Evolutionary conservation across 2,113 vertebrate species (phyloP).

Genomic region (Procavia capensis): DNA sequence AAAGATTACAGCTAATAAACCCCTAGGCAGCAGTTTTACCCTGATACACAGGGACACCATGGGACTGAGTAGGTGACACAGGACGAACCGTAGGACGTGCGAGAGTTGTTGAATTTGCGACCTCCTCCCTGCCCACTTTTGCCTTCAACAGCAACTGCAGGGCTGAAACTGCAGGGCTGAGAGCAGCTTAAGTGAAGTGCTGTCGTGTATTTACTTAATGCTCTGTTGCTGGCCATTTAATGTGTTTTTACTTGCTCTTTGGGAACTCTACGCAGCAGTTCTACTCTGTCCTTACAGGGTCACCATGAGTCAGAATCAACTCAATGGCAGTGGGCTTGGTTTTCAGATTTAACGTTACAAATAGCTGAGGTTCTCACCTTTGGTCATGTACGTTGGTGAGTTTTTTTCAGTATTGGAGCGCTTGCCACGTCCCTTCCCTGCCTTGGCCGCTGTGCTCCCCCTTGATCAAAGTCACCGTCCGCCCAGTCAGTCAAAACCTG

Average conservation of each 20-base stretch:
- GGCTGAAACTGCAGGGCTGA: conserved; percentile 15
- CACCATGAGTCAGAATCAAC: too few relatives aligned
- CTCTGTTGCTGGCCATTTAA: background rate
- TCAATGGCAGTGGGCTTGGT: too few relatives aligned
- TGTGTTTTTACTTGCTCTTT: background rate
- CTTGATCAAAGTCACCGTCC: background rate
- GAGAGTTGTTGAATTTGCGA: conserved; percentile 49
- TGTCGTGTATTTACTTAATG: background rate
- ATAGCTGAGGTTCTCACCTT: background rate
- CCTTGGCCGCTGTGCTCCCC: background rate
- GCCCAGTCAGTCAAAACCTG: background rate
- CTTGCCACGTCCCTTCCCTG: background rate
- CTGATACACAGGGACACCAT: background rate
- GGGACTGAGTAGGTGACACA: too few relatives aligned
- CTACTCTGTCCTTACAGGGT: too few relatives aligned
- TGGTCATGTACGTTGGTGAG: background rate
- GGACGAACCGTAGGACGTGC: too few relatives aligned
- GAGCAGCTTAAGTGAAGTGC: conserved; percentile 51
- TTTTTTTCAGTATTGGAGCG: background rate
- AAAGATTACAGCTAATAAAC: background rate
- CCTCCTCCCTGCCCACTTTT: conserved; percentile 23
- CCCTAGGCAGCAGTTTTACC: background rate
- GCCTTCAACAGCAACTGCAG: conserved; percentile 40
- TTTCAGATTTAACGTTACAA: background rate
- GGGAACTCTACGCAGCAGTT: too few relatives aligned